phyloP scores from a whole-genome alignment of 2,113 vertebrate genomes.

The Syngnathus typhle region DNA sequence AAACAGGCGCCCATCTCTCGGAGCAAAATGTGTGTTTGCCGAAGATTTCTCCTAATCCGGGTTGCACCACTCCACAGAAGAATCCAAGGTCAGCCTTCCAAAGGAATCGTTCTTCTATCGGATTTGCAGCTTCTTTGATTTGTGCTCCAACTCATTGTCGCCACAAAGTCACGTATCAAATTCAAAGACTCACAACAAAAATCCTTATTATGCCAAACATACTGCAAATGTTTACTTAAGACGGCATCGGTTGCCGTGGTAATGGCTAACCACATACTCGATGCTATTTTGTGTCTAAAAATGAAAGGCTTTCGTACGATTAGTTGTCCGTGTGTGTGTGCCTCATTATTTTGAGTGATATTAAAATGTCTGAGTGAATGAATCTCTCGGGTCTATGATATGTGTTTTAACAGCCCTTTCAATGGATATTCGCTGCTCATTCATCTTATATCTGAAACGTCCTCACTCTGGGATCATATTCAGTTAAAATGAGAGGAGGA shows the following conservation, averaged over 20 bases:
- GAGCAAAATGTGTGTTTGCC: constrained; percentile 66
- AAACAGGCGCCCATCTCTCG: constrained; percentile 54
- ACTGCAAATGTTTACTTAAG: not conserved
- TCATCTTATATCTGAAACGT: constrained; percentile 35
- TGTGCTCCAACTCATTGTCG: not conserved
- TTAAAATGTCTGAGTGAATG: constrained; percentile 27
- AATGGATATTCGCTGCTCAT: constrained; percentile 37
- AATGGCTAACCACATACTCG: not conserved
- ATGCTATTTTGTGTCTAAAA: no score
- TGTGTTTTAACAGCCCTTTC: constrained; percentile 28
- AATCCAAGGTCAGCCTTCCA: constrained; percentile 68
- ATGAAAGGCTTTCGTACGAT: not conserved
- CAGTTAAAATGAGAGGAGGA: constrained; percentile 1
- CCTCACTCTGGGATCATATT: constrained; percentile 13
- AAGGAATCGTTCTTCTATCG: constrained; percentile 41
- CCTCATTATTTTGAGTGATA: constrained; percentile 16
- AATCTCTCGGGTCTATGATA: constrained; percentile 21
- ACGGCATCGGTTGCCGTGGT: constrained; percentile 6
- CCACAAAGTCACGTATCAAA: not conserved
- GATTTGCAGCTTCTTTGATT: constrained; percentile 22
- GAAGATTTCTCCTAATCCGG: constrained; percentile 70
- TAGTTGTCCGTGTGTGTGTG: not conserved
- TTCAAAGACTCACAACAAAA: not conserved
- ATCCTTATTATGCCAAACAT: not conserved
- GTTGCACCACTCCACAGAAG: constrained; percentile 56